Evolutionary conservation across 1,140 invertebrate species (phyloP).

Genomic region (Lasaia peninsularis): DNA sequence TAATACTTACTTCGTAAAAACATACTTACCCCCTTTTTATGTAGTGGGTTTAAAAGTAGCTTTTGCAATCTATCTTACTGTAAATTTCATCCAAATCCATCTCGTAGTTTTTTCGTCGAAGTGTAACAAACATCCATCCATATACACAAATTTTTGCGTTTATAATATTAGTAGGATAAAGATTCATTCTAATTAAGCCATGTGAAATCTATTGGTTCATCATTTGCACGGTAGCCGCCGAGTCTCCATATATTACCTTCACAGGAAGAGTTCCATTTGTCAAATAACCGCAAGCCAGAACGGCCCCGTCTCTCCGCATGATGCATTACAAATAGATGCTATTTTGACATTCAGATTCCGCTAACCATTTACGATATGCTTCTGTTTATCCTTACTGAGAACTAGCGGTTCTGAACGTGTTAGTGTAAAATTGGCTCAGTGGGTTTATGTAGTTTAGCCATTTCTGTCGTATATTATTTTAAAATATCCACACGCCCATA

Average conservation of each 20-base stretch:
- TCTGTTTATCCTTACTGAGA: conserved; percentile 35
- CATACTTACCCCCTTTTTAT: too few species aligned
- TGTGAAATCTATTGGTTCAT: conserved; percentile 24
- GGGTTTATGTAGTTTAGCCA: background rate
- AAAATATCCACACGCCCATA: too few species aligned
- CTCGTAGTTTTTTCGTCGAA: too few species aligned
- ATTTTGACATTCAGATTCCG: conserved; percentile 58
- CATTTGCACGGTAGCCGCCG: conserved; percentile 41
- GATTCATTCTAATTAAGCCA: conserved; percentile 21
- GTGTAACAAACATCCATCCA: too few species aligned
- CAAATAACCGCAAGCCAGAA: conserved; percentile 57
- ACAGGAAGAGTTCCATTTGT: conserved; percentile 55
- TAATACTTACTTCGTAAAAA: too few species aligned
- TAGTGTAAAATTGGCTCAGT: conserved; percentile 16
- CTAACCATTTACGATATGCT: conserved; percentile 46
- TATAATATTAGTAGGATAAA: too few species aligned
- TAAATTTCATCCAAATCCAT: too few species aligned
- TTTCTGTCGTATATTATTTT: too few species aligned
- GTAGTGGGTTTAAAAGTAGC: too few species aligned
- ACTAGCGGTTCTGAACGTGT: conserved; percentile 30
- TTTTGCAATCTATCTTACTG: too few species aligned
- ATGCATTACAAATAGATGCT: conserved; percentile 57
- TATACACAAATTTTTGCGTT: too few species aligned
- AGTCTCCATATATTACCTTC: conserved; percentile 33
- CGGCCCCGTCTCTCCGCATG: conserved; percentile 32